Conservation (phyloP, 2,113 vertebrate genomes). For the Pedetes capensis region DNA sequence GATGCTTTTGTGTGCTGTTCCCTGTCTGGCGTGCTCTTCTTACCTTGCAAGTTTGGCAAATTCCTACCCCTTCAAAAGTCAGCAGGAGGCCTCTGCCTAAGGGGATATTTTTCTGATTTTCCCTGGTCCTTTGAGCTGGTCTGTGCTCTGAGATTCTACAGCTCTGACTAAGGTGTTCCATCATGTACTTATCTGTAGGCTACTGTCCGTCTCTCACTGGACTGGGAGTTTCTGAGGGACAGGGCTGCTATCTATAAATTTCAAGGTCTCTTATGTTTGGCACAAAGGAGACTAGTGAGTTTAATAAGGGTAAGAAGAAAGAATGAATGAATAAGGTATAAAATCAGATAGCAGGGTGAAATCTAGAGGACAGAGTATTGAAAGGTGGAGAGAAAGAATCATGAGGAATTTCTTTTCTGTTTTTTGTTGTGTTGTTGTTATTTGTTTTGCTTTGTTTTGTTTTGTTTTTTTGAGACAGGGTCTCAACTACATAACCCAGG, state of each 20-base stretch:
- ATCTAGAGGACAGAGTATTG: neutral
- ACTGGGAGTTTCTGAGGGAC: neutral
- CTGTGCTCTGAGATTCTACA: neutral
- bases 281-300: neutral
- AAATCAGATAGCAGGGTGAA: neutral
- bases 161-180: neutral
- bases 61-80: neutral
- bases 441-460: too few relatives aligned
- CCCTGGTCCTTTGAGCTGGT: neutral
- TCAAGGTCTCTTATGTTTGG: neutral
- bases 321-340: neutral
- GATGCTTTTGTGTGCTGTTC: neutral
- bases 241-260: neutral
- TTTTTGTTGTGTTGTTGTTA: too few relatives aligned
- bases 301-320: neutral
- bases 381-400: neutral
- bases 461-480: too few relatives aligned
- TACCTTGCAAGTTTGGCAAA: conserved; percentile 15
- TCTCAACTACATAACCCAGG: too few relatives aligned
- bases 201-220: neutral
- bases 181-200: neutral
- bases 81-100: neutral
- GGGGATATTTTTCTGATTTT: neutral
- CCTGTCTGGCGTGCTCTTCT: neutral
- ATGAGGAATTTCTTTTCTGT: neutral